Base-by-base conservation (phyloP, 2,888 invertebrate genomes). In the Orthonevra nobilis region DNA sequence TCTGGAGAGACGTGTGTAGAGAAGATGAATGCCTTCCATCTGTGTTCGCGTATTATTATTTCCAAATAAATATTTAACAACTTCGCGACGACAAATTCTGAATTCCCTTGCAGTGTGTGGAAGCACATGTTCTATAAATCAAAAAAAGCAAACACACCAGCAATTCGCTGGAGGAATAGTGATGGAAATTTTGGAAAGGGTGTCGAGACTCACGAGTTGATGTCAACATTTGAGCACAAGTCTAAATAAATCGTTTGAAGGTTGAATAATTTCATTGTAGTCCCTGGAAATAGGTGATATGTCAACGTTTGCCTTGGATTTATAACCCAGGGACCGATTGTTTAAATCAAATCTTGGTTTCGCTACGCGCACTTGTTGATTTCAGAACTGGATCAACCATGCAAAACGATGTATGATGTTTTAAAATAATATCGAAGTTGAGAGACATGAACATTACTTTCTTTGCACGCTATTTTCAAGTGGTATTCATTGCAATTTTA, bases 41-140 rank as follows among this genome's bases (percentile, higher is more conserved):
- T 32, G 19, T 20, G n/a, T 9, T n/a, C 17, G 28, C 20, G 26
- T 19, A 32, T 30, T 54, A 32, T 58, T 58, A 40, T 42, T 42
- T 58, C 42, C 32, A 30, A 58, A 58, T 30, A 42, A 58, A 44
- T 17, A 14, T 42, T 42, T 42, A 42, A 20, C 52, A 46, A 12
- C 46, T 52, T 36, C 28, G 26, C 17, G 48, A n/a, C n/a, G n/a
- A n/a, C n/a, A n/a, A 14, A 23, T 10, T 6, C 5, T 50, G 32
- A 20, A 9, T 6, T n/a, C 12, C 28, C 5, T 12, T 12, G n/a
- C 10, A 14, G n/a, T 26, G 26, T 5, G 23, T 36, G 36, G 54
- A 15, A 28, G 54, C 38, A 54, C 54, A 54, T 54, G 54, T 28
- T 40, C 38, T 40, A 54, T 54, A 54, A 54, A 54, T 54, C 54